A percentile compares a stretch with the other conserved stretches of the same genome.
Conservation (phyloP, 1,140 invertebrate species). For the Scaptodrosophila lebanonensis region DNA sequence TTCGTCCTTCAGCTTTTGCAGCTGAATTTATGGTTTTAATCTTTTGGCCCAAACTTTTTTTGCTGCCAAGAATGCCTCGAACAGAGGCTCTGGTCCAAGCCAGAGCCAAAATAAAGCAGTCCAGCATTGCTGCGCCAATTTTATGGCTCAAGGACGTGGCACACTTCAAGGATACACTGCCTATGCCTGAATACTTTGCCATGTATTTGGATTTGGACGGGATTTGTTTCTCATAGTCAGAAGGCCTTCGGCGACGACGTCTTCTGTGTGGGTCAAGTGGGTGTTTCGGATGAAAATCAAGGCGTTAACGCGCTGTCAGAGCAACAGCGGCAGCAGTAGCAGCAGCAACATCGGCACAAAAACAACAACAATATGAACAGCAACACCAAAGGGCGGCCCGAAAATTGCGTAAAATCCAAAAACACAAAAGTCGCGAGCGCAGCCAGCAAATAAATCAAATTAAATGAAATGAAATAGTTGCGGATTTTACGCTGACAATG, state of each 20-base stretch:
- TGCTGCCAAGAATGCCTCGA: slow-evolving; percentile 40
- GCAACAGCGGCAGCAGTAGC: background rate
- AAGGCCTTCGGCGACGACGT: slow-evolving; percentile 13
- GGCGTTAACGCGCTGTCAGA: slow-evolving; percentile 28
- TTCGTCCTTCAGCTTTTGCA: too few species aligned
- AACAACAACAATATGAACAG: slow-evolving; percentile 22
- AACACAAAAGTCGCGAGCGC: slow-evolving; percentile 37
- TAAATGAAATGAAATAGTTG: slow-evolving; percentile 73
- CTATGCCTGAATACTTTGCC: slow-evolving; percentile 10
- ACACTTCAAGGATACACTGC: slow-evolving; percentile 42
- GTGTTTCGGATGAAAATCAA: background rate
- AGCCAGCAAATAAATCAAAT: slow-evolving; percentile 65
- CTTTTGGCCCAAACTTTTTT: slow-evolving; percentile 58
- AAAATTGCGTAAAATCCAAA: slow-evolving; percentile 23
- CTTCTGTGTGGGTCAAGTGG: too few species aligned
- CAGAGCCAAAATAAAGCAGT: slow-evolving; percentile 29
- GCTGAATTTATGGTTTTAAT: slow-evolving; percentile 69
- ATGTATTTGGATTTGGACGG: slow-evolving; percentile 49
- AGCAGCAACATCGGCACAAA: slow-evolving; percentile 28
- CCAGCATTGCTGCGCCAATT: slow-evolving; percentile 37
- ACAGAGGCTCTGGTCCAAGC: slow-evolving; percentile 18
- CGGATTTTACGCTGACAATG: slow-evolving; percentile 53
- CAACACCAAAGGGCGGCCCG: too few species aligned
- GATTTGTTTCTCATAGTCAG: slow-evolving; percentile 54
- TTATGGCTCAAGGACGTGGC: slow-evolving; percentile 66